phyloP scores from a whole-genome alignment of 2,888 invertebrate species.

The Ophion obscuratus region DNA sequence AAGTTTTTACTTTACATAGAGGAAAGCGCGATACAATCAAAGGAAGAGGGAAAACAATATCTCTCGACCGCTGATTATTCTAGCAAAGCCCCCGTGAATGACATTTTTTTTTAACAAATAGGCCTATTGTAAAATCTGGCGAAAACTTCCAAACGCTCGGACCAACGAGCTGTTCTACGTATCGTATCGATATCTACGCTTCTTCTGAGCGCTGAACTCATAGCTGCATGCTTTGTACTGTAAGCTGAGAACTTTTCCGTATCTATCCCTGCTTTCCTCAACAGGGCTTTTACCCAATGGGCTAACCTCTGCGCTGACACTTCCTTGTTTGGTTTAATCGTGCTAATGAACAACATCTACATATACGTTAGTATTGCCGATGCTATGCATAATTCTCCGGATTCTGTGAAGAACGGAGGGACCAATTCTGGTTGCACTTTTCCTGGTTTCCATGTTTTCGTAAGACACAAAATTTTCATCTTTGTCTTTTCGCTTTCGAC shows the following conservation, averaged over 20 bases:
- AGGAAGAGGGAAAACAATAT: background rate
- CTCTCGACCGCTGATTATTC: slow-evolving; percentile 7
- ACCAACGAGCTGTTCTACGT: slow-evolving; percentile 58
- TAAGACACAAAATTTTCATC: slow-evolving; percentile 28
- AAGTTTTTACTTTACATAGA: background rate
- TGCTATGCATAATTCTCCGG: slow-evolving; percentile 23
- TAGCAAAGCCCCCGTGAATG: slow-evolving; percentile 12
- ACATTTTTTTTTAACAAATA: slow-evolving; percentile 22
- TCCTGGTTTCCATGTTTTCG: slow-evolving; percentile 23
- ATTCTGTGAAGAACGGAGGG: slow-evolving; percentile 17
- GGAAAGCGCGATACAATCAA: background rate
- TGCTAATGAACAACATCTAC: slow-evolving; percentile 57
- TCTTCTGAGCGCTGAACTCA: slow-evolving; percentile 53
- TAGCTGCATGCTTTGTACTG: slow-evolving; percentile 61
- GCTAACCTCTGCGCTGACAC: slow-evolving; percentile 66
- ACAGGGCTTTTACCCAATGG: slow-evolving; percentile 67
- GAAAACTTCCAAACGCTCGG: slow-evolving; percentile 42
- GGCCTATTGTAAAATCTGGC: slow-evolving; percentile 60
- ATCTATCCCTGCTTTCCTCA: slow-evolving; percentile 64
- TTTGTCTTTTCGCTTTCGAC: slow-evolving; percentile 15
- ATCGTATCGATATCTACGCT: slow-evolving; percentile 55
- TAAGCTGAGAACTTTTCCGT: slow-evolving; percentile 64
- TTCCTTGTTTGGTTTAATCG: slow-evolving; percentile 51
- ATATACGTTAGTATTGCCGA: slow-evolving; percentile 21
- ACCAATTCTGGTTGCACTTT: slow-evolving; percentile 28